Base-by-base conservation (phyloP, 2,113 vertebrate species). In the Dipodomys spectabilis region DNA sequence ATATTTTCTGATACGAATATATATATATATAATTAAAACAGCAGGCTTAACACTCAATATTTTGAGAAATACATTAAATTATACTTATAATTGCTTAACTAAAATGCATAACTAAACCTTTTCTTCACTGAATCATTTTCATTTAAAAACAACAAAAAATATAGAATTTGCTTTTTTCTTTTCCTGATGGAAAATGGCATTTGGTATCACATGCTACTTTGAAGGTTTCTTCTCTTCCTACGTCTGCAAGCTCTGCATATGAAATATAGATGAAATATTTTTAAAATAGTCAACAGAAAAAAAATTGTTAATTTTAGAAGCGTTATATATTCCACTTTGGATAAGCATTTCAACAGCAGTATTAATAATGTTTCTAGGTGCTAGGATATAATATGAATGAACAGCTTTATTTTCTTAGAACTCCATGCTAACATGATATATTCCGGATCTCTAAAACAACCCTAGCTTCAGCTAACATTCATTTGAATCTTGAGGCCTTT, bases 361-460 rank as follows among this genome's bases (percentile, higher is more conserved):
- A 57, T 65, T 5, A 84, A n/a, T 60, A 72, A 53, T 62, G 53
- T 20, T 73, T 83, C 45, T 82, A 60, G 69, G 27, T 39, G 20
- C 71, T 74, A 39, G 85, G 32, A 60, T 16, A 49, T 0, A 16
- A 69, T n/a, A 71, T 6, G 74, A 81, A 94, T 49, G 35, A 75
- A 78, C n/a, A 74, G 57, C 82, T 73, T 68, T 71, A n/a, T 90
- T 69, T 90, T 65, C 80, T 44, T 83, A 88, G 67, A 64, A 62
- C 16, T 23, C 23, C 35, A 67, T 15, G 22, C 68, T 69, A 77
- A 83, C 28, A 67, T 1, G 22, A 62, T 1, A 0, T 6, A 19
- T 8, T 78, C 20, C 18, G 32, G 74, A 39, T 60, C 53, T 84
- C 32, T 20, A 65, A 67, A 68, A 49, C 82, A 60, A 68, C 13